Conservation (phyloP, 1,140 invertebrate species). For the Tetramorium simillimum region DNA sequence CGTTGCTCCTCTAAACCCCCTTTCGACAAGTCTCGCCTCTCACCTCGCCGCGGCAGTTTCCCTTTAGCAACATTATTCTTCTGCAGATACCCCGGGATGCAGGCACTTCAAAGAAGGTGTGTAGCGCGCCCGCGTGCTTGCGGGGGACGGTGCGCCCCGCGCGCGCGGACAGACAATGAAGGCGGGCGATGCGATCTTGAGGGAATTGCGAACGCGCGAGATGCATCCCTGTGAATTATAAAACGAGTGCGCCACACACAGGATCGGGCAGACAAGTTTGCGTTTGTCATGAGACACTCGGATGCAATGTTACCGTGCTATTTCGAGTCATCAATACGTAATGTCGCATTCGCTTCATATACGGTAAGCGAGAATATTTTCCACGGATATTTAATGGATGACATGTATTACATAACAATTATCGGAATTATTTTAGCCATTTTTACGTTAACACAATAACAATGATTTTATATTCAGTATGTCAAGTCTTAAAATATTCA, state of each 20-base stretch:
- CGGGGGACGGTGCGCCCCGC: conserved; percentile 10
- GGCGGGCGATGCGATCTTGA: conserved; percentile 13
- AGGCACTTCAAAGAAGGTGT: conserved; percentile 43
- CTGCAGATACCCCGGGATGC: conserved; percentile 46
- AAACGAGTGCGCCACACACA: conserved; percentile 22
- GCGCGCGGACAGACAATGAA: conserved; percentile 50
- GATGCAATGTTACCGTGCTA: not conserved
- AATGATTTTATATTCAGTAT: not conserved
- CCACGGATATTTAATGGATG: not conserved
- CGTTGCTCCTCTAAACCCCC: conserved; percentile 16
- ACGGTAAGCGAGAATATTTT: not conserved
- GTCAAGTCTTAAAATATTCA: not conserved
- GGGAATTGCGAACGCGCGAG: conserved; percentile 18
- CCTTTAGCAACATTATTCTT: conserved; percentile 65
- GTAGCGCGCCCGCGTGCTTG: not conserved
- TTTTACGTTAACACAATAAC: too few species aligned
- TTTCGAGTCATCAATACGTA: not conserved
- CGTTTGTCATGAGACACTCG: not conserved
- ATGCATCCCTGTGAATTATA: conserved; percentile 22
- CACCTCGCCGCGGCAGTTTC: not conserved
- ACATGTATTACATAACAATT: not conserved
- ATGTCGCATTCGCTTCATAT: not conserved
- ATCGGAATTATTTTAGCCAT: too few species aligned
- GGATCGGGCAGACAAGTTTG: not conserved
- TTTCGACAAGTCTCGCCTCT: not conserved